phyloP scores from a whole-genome alignment of 2,888 invertebrate genomes.

The Ceriagrion tenellum region DNA sequence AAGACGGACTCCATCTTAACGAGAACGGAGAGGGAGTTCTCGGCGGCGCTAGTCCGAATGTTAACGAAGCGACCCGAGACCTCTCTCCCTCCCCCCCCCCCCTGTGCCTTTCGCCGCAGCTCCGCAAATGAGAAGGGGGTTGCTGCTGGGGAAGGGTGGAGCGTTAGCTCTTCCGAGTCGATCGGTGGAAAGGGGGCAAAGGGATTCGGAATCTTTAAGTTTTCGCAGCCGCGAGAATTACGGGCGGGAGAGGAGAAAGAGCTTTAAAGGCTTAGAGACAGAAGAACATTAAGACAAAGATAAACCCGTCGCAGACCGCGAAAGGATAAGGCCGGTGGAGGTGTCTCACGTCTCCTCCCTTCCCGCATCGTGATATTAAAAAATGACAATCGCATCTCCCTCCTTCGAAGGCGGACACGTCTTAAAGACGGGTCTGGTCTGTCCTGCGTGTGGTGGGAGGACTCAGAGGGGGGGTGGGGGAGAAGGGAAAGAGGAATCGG shows the following conservation, averaged over 20 bases:
- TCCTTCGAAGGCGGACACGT: neutral
- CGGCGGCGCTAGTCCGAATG: conserved; percentile 57
- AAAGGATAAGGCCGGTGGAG: conserved; percentile 51
- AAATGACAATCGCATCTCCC: neutral
- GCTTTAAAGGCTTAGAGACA: neutral
- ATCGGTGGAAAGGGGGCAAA: no score
- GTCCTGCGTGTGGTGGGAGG: no score
- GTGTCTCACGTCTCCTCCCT: neutral
- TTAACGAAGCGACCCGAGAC: conserved; percentile 31
- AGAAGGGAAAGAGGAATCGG: no score
- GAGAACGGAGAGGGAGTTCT: neutral
- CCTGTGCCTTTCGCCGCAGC: no score
- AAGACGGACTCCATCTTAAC: neutral
- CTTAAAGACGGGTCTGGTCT: no score
- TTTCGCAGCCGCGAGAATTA: conserved; percentile 30
- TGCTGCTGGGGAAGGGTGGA: neutral
- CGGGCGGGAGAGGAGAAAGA: neutral
- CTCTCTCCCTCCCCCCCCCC: neutral
- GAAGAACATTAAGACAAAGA: conserved; percentile 57
- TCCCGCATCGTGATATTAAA: neutral
- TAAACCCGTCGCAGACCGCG: conserved; percentile 57
- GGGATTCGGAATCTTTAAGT: neutral
- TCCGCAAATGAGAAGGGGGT: neutral
- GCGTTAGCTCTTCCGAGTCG: neutral
- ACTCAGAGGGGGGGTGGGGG: no score